Percentiles rank a stretch among this genome's conserved stretches.
Evolutionary conservation across 2,888 invertebrate species (phyloP).

Genomic region (Drosophila cognata): DNA sequence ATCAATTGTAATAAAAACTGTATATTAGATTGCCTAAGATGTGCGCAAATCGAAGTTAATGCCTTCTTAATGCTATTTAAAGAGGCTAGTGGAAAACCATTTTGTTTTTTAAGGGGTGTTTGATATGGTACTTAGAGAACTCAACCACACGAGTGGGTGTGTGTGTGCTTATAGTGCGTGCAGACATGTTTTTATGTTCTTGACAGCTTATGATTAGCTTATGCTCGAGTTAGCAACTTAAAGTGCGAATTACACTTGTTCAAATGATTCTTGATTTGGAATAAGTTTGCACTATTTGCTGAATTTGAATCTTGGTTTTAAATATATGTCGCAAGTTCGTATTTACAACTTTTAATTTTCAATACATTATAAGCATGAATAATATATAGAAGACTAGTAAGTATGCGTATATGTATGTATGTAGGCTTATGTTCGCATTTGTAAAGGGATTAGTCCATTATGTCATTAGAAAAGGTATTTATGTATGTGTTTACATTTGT

Average conservation of each 20-base stretch:
- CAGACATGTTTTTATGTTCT: background rate
- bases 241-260: background rate
- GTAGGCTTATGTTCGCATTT: background rate
- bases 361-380: background rate
- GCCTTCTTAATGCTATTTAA: background rate
- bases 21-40: background rate
- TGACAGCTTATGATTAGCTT: background rate
- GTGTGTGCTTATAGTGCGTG: background rate
- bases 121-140: background rate
- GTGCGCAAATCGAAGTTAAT: conserved; percentile 8
- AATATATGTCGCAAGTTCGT: background rate
- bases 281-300: background rate
- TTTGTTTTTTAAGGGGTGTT: background rate
- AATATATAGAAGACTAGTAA: background rate
- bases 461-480: background rate
- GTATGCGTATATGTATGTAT: too few relatives aligned
- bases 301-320: background rate
- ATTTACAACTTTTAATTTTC: background rate
- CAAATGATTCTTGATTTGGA: background rate
- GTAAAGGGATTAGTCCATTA: background rate
- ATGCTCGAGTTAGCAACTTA: too few relatives aligned
- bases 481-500: background rate
- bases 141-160: background rate
- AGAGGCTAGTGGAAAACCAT: background rate
- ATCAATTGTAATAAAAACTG: conserved; percentile 23